Evolutionary conservation across 1,140 invertebrate genomes (phyloP), one percentile per base, ranked within the genome.

Genomic region (Drosophila persimilis): DNA sequence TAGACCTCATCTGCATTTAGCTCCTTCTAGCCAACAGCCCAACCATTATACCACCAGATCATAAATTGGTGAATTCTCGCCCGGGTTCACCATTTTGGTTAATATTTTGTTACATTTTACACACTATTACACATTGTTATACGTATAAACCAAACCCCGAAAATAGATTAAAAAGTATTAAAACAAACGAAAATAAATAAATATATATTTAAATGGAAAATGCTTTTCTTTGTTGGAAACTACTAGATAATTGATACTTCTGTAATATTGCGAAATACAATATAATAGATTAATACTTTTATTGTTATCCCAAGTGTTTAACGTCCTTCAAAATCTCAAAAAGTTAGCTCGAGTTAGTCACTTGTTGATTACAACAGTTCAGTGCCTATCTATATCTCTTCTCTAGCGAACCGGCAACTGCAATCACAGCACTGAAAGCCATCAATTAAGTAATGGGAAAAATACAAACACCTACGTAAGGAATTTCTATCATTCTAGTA

Each of bases 101-200:
- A 26, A 39, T 35, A 67, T 67, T 67, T 43, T 53, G 13, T 17
- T 35, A 67, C 52, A 57, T 50, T 70, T 20, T 52, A 69, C 50
- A 53, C 20, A 35, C 29, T 45, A 39, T 39, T 39, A 13, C 11
- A 39, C 8, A 53, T 9, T 31, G 39, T 13, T 45, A 26, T 45
- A 3, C 17, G 51, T 65, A 24, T 39, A 69, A 69, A 52, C 65
- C 65, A 69, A 69, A 47, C 31, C 3, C 31, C 31, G 9, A 35
- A 35, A 9, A 35, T 69, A 69, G 65, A 26, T 56, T 69, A 69
- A 69, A 35, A 65, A 69, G 65, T 69, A 56, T 69, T 69, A 69
- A 43, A 17, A 29, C 35, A 39, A 39, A 13, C 35, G 13, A 39
- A 39, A 39, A 39, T 39, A 35, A 35, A 35, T 35, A 11, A 35